Evolutionary conservation across 2,888 invertebrate genomes (phyloP), one percentile per base, ranked within the genome.

Genomic region (Apodemia zela): DNA sequence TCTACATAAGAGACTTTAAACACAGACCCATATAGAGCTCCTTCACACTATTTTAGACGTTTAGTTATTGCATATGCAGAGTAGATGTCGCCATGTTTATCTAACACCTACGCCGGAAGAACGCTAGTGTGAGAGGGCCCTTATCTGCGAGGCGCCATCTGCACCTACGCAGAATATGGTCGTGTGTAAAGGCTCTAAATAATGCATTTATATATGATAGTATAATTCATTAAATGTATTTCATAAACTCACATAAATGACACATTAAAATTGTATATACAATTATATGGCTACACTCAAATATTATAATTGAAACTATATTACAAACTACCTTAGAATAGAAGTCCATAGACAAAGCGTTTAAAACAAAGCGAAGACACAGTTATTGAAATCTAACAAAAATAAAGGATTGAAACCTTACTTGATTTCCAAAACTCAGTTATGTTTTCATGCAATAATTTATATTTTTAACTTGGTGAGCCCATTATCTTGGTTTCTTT

Each of bases 1-100:
- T 78, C 79, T 85, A 78, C 49, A 35, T 29, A 59, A 59, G 59
- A 42, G 18, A 33, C 42, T 59, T 59, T 17, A 33, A 3, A 38
- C 35, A 54, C 38, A 42, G 17, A 45, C n/a, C 15, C 8, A 45
- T 17, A 45, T 45, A n/a, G 17, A 17, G 7, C 45, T 45, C 45
- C 8, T 17, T 17, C 42, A 45, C 45, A 45, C 45, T 17, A 45
- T n/a, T 45, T 45, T 13, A 38, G 38, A 33, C 38, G 13, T 38
- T 38, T 35, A 8, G 11, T 2, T 38, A 38, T 38, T 38, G 38
- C 38, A 29, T 29, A 29, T 38, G 38, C 38, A 38, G 38, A 38
- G 13, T 0, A 38, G 11, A 38, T 13, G 11, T 38, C 5, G 38
- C 11, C 0, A 38, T 38, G 38, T 38, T 38, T 38, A 38, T 13